phyloP scores from a whole-genome alignment of 2,797 vertebrate genomes.

The Tenualosa ilisha region DNA sequence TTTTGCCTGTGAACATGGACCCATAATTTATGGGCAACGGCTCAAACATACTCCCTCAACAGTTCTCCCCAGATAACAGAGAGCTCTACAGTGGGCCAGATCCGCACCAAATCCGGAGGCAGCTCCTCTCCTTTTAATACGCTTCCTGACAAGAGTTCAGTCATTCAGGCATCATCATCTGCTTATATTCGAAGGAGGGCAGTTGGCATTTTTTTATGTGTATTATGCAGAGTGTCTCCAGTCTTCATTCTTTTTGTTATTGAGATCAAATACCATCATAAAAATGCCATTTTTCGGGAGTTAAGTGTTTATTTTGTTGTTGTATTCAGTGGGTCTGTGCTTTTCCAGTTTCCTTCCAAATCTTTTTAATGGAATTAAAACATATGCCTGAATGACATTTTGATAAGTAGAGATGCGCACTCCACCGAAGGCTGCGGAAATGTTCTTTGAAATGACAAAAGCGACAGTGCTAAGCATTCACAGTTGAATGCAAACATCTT shows the following conservation, averaged over 20 bases:
- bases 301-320: background rate
- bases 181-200: background rate
- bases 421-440: background rate
- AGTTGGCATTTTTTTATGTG: background rate
- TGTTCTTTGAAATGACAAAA: background rate
- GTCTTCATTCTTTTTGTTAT: background rate
- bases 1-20: constrained; percentile 12
- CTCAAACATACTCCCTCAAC: background rate
- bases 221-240: background rate
- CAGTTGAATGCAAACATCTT: background rate
- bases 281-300: background rate
- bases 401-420: background rate
- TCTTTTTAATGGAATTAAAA: background rate
- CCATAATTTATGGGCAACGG: constrained; percentile 11
- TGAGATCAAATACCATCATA: background rate
- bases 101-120: background rate
- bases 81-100: background rate
- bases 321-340: background rate
- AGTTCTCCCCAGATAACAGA: background rate
- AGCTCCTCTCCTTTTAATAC: background rate
- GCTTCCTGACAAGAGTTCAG: background rate
- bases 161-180: background rate
- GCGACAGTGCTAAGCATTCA: background rate
- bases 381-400: background rate
- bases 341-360: background rate